Evolutionary conservation across 2,113 vertebrate genomes (phyloP), one percentile per base, ranked within the genome.

Genomic region (Pithys albifrons): DNA sequence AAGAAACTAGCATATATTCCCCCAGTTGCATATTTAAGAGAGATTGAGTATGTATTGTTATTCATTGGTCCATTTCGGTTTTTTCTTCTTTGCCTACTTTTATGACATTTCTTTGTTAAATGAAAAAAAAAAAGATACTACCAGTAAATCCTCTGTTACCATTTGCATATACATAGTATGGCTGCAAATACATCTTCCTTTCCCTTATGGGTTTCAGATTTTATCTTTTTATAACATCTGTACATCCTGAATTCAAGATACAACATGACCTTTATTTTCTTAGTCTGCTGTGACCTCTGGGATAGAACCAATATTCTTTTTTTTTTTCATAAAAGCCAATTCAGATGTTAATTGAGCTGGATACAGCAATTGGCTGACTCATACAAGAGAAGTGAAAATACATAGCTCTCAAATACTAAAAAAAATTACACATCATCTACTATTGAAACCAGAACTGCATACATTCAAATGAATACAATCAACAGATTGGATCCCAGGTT

Each of bases 61-160:
- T 94, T 91, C 94, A 94, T 70, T 82, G 84, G 54, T 61, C 79
- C 91, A 85, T 74, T 95, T 96, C 90, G 37, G 1, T 6, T 81
- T 89, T 92, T 94, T 76, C 61, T 79, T 89, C 29, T 85, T 95
- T 94, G 86, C 43, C 46, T 93, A 39, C 86, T 94, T 92, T 91
- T 95, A 96, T 71, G 65, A 52, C 29, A 92, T 92, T 96, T 46
- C 79, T 93, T 94, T 76, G 37, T 79, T 94, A 57, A 88, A 94
- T 81, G 12, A 48, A 83, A 51, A 79, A 73, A 46, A 45, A 95
- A 73, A 52, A 35, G 7, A 73, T 87, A 61, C 48, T 45, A 67
- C 29, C 54, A 82, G 71, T 96, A 94, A 96, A 94, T 96, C 90
- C 73, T 62, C 75, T 81, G 39, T 66, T 92, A 85, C 54, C 43